Base-by-base conservation (phyloP, 1,140 invertebrate species). In the Arion vulgaris region DNA sequence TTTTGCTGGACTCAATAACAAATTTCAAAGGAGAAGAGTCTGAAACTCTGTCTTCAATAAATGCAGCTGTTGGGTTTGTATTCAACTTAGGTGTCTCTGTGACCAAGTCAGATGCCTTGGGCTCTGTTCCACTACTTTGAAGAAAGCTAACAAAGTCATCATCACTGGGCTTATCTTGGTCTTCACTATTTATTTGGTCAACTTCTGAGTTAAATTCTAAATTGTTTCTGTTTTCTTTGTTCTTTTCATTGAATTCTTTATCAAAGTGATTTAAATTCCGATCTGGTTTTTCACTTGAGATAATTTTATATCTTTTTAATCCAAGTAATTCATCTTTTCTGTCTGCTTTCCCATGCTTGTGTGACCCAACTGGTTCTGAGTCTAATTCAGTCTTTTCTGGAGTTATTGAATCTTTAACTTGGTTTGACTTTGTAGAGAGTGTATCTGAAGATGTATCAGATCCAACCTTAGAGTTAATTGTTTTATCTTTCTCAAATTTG, bases 361-460 rank as follows among this genome's bases (percentile, higher is more conserved):
- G 17, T 57, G 51, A 57, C 2, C 9, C 51, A 57, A 11, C 51
- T 19, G 17, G 7, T 7, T 66, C 62, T 66, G n/a, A 4, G 11
- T 66, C 28, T 2, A 66, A 23, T 32, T 5, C 32, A 66, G n/a
- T 32, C 62, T 66, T 66, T 32, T 66, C 62, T 7, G 32, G 1
- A 39, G 45, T 26, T 28, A 75, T 26, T 23, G 73, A 28, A n/a
- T 53, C 73, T n/a, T n/a, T 28, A 4, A 1, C 45, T 53, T 75
- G 73, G 32, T 4, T 45, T 28, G 2, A 32, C 28, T 75, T 45
- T 38, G 45, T 17, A 38, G 73, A 45, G 5, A 53, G 28, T 32
- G n/a, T 32, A 11, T 49, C 73, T 75, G 45, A 75, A n/a, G 73
- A 45, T 75, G 73, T 75, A 32, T 75, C 73, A 28, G 41, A 45